These are phyloP conservation scores for Reticulitermes lucifugus DNA, from an alignment of 2,888 invertebrate genomes.

Conservation along the genomic window DNA sequence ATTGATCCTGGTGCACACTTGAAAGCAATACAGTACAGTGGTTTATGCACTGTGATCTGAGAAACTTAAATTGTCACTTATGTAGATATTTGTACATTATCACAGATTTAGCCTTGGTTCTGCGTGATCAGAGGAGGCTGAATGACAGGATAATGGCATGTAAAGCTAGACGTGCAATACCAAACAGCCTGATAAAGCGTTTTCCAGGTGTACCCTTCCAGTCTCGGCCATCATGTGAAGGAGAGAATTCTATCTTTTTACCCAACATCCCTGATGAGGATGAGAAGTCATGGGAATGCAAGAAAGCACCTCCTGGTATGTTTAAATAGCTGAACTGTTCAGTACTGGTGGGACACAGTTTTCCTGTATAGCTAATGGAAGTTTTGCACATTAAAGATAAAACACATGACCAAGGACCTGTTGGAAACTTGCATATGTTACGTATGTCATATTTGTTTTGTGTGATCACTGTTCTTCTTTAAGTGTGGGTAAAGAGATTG, in stretches of 20 bases:
- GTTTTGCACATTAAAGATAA: too few species aligned
- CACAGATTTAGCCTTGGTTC: constrained; percentile 36
- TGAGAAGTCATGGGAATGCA: constrained; percentile 25
- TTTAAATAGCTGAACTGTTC: not conserved
- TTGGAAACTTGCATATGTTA: too few species aligned
- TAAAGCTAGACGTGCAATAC: constrained; percentile 2
- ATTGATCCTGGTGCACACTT: too few species aligned
- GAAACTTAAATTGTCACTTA: not conserved
- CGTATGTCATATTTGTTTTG: too few species aligned
- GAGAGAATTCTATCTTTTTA: not conserved
- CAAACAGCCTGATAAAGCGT: constrained; percentile 18
- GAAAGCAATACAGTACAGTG: too few species aligned
- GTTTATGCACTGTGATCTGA: too few species aligned
- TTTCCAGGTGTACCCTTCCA: constrained; percentile 22
- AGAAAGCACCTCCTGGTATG: constrained; percentile 35
- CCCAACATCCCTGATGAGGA: not conserved
- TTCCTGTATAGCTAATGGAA: not conserved
- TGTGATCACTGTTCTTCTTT: too few species aligned
- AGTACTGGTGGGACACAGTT: not conserved
- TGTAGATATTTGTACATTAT: not conserved
- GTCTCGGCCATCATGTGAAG: constrained; percentile 2
- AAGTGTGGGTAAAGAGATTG: too few species aligned
- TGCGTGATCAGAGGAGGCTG: constrained; percentile 29
- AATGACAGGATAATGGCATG: constrained; percentile 31
- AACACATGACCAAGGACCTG: too few species aligned